phyloP scores from a whole-genome alignment of 2,797 vertebrate species.

The Liasis olivaceus region DNA sequence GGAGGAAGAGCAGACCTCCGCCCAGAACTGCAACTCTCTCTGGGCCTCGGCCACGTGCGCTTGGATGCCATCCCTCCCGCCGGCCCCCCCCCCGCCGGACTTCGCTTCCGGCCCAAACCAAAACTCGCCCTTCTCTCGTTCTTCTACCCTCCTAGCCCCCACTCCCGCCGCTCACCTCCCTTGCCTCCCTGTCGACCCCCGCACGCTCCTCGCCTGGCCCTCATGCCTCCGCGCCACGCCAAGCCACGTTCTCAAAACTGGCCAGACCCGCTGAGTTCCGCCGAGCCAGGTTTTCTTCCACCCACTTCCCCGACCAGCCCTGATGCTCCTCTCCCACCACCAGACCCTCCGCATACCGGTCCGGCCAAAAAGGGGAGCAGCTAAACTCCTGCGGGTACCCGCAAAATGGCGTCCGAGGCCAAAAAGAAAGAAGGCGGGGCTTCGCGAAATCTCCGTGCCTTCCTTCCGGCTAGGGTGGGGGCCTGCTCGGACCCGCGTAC shows the following conservation, averaged over 20 bases:
- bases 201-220: not conserved
- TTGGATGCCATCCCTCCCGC: not conserved
- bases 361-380: accelerated
- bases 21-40: not conserved
- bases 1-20: not conserved
- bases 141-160: not conserved
- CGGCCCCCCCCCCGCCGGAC: not conserved
- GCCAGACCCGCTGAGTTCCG: slow-evolving; percentile 30
- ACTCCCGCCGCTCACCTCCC: too few relatives aligned
- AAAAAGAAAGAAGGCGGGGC: slow-evolving; percentile 67
- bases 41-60: not conserved
- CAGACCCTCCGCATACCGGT: accelerated
- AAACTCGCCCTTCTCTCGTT: not conserved
- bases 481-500: accelerated
- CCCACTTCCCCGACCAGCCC: not conserved
- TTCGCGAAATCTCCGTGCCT: not conserved
- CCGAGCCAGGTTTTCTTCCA: slow-evolving; percentile 38
- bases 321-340: accelerated
- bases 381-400: slow-evolving; percentile 64
- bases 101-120: not conserved
- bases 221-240: not conserved
- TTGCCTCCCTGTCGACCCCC: not conserved
- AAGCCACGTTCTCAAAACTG: slow-evolving; percentile 15
- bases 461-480: not conserved
- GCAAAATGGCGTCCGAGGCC: slow-evolving; percentile 82